These are phyloP conservation scores for Notocelia uddmanniana DNA, from an alignment of 2,888 invertebrate genomes.

Conservation along the genomic window DNA sequence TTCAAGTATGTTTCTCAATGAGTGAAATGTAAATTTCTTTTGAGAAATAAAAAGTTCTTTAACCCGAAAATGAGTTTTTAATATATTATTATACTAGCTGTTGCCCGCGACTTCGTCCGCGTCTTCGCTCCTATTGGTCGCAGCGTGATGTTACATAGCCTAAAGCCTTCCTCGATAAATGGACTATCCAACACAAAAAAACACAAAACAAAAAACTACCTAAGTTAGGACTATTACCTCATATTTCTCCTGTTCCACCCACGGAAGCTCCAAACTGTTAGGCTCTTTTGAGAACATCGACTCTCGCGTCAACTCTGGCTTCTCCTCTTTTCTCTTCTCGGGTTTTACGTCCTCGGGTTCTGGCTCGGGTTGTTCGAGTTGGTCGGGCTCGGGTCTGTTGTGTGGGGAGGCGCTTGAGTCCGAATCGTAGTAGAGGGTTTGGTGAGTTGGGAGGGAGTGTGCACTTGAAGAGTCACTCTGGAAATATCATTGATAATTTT, in stretches of 20 bases:
- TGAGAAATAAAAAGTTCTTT: no score
- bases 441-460: slow-evolving; percentile 61
- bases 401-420: slow-evolving; percentile 67
- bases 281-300: slow-evolving; percentile 68
- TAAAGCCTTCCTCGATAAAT: no score
- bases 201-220: no score
- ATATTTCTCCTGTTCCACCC: slow-evolving; percentile 60
- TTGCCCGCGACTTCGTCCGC: no score
- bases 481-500: no score
- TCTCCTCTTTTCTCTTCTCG: slow-evolving; percentile 61
- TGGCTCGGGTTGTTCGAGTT: slow-evolving; percentile 14
- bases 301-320: slow-evolving; percentile 57
- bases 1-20: no score
- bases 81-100: no score
- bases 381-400: slow-evolving; percentile 40
- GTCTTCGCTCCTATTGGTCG: no score
- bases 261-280: slow-evolving; percentile 72
- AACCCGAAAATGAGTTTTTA: no score
- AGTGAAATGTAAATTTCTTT: no score
- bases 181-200: no score
- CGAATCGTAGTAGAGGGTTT: slow-evolving; percentile 67
- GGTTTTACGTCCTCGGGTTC: slow-evolving; percentile 37
- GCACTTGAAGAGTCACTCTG: slow-evolving; percentile 77
- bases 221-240: slow-evolving; percentile 47
- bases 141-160: no score